Percentiles rank a stretch among this genome's conserved stretches.
Evolutionary conservation across 2,888 invertebrate genomes (phyloP).

Genomic region (Erannis defoliaria): DNA sequence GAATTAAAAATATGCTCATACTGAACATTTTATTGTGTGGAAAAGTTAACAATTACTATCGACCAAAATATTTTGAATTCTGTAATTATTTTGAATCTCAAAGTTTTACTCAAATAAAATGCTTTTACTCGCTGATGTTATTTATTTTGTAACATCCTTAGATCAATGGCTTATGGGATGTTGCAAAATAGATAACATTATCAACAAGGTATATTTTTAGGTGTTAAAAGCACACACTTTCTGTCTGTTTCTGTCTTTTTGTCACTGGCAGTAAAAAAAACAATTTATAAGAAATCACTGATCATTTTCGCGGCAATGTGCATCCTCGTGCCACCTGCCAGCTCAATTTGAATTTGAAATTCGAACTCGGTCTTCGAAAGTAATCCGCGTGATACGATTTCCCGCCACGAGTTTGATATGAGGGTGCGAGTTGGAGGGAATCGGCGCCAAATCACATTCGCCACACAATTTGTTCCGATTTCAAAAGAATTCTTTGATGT

Average conservation of each 20-base stretch:
- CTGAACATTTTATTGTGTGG: too few relatives aligned
- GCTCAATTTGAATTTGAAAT: constrained; percentile 59
- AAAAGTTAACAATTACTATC: too few relatives aligned
- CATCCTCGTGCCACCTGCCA: constrained; percentile 43
- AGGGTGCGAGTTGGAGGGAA: constrained; percentile 60
- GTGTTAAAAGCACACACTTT: too few relatives aligned
- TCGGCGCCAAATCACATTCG: constrained; percentile 63
- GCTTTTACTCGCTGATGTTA: too few relatives aligned
- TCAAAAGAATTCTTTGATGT: constrained; percentile 57
- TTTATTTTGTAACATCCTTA: too few relatives aligned
- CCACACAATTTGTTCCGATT: constrained; percentile 64
- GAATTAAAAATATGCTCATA: too few relatives aligned
- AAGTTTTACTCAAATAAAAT: too few relatives aligned
- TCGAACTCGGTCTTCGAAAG: constrained; percentile 60
- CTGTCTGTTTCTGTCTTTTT: too few relatives aligned
- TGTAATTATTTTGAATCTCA: too few relatives aligned
- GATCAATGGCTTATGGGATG: too few relatives aligned
- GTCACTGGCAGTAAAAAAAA: constrained; percentile 6
- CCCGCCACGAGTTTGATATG: constrained; percentile 53
- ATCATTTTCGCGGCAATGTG: constrained; percentile 38
- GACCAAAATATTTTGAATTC: too few relatives aligned
- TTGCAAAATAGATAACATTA: too few relatives aligned
- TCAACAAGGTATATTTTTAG: background rate
- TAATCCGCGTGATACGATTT: constrained; percentile 63
- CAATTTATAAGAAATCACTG: constrained; percentile 26